A percentile compares a stretch with the other conserved stretches of the same genome.
Evolutionary conservation across 37 sponge, comb jelly and placozoan genomes (phyloP).

Genomic region (Ianthella basta): DNA sequence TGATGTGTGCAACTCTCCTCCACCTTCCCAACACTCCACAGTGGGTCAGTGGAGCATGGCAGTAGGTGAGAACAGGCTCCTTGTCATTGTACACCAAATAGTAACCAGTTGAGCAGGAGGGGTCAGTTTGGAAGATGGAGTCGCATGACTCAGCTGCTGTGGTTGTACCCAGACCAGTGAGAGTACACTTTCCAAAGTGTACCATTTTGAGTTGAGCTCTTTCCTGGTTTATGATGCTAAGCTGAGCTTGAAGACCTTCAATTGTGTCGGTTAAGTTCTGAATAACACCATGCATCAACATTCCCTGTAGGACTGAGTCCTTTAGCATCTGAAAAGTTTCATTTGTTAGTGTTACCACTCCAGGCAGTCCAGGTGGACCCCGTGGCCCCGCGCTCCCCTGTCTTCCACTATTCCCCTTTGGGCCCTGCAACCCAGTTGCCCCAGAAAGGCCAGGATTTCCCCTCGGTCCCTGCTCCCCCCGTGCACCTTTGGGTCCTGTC

Average conservation of each 20-base stretch:
- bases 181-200: not conserved
- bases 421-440: no score
- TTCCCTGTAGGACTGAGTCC: no score
- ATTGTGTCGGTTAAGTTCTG: not conserved
- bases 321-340: not conserved
- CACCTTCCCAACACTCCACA: not conserved
- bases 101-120: no score
- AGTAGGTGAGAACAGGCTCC: no score
- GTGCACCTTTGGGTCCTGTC: not conserved
- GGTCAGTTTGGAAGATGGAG: no score
- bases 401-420: not conserved
- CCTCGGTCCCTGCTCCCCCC: not conserved
- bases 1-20: not conserved
- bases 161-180: not conserved
- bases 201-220: not conserved
- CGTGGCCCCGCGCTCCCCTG: slow-evolving; percentile 4
- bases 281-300: not conserved
- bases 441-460: not conserved
- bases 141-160: not conserved
- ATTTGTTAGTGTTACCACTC: not conserved
- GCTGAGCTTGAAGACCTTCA: not conserved
- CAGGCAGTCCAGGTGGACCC: slow-evolving; percentile 22
- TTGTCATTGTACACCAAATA: no score
- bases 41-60: not conserved
- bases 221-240: not conserved